Base-by-base conservation (phyloP, 37 sponge, comb jelly and placozoan species). In the Petrosia ficiformis region DNA sequence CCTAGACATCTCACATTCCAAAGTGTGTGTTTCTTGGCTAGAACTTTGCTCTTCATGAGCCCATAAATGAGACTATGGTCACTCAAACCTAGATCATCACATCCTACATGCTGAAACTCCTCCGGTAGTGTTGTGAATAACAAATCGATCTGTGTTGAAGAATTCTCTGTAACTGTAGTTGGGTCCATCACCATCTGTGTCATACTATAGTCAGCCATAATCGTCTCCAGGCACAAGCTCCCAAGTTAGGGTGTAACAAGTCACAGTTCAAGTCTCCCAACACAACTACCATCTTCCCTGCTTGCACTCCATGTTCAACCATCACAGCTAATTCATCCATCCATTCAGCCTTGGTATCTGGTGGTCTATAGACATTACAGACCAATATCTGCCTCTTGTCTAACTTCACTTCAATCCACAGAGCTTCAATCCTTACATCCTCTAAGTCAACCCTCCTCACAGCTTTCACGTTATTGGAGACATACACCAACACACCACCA, bases 201-300 rank as follows among this genome's bases (percentile, higher is more conserved):
- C 3, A 75, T 42, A 4, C 76, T 65, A 75, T 60, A 75, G 28
- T 60, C 42, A 3, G 25, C 31, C 76, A 75, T 75, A 31, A 75
- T 32, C 22, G 19, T 26, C 2, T 37, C 65, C 21, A 75, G 34
- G 22, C 40, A 25, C 24, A 16, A 0, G 65, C 21, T 10, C n/a
- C 3, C 2, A 43, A 60, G 39, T 60, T 29, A 37, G 21, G 59
- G 26, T 25, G 5, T 6, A 75, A 3, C 63, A 59, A 37, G 14
- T 75, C 65, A 59, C 64, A 60, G 65, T 75, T 75, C 5, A 75
- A 75, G 40, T 75, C 76, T 31, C 76, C 76, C 65, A 73, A 19
- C 31, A 75, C 39, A n/a, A 75, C n/a, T 1, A 75, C 65, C 34
- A 42, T 3, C 11, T 3, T 52, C 41, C 31, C 39, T 65, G 60